Percentiles rank a stretch among this genome's conserved stretches.
These are phyloP conservation scores for Peribatodes rhomboidaria DNA, from an alignment of 2,888 invertebrate genomes.

Conservation along the genomic window DNA sequence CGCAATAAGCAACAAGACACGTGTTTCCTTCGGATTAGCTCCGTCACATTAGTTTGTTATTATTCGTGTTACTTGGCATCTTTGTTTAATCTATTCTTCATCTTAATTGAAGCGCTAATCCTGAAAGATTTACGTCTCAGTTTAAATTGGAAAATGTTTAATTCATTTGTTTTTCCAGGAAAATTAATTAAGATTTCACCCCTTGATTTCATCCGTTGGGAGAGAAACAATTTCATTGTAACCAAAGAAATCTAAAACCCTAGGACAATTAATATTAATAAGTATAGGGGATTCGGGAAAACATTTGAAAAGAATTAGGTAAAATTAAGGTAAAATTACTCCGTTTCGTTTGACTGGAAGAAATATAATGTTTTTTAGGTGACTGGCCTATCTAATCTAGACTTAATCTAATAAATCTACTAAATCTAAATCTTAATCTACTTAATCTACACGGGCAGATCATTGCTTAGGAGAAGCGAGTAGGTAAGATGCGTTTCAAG, in stretches of 20 bases:
- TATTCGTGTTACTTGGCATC: neutral
- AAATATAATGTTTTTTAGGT: too few relatives aligned
- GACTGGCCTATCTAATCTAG: too few relatives aligned
- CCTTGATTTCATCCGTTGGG: neutral
- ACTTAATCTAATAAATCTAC: too few relatives aligned
- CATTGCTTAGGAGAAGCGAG: too few relatives aligned
- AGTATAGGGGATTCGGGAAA: neutral
- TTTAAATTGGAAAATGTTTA: conserved; percentile 23
- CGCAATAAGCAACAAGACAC: neutral
- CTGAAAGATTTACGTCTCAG: conserved; percentile 17
- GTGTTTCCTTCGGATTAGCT: neutral
- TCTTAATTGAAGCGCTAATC: conserved; percentile 11
- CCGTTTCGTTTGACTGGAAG: too few relatives aligned
- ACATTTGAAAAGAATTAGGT: neutral
- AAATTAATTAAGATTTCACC: conserved; percentile 25
- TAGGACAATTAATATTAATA: neutral
- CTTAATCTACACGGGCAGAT: too few relatives aligned
- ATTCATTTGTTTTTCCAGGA: conserved; percentile 10
- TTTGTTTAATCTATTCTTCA: conserved; percentile 12
- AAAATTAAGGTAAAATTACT: neutral
- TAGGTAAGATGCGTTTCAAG: too few relatives aligned
- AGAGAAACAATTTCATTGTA: neutral
- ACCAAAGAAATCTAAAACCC: neutral
- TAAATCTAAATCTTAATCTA: too few relatives aligned
- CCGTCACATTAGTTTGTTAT: neutral